Evolutionary conservation across 2,113 vertebrate species (phyloP), one percentile per base, ranked within the genome.

Genomic region (Syrrhaptes paradoxus): DNA sequence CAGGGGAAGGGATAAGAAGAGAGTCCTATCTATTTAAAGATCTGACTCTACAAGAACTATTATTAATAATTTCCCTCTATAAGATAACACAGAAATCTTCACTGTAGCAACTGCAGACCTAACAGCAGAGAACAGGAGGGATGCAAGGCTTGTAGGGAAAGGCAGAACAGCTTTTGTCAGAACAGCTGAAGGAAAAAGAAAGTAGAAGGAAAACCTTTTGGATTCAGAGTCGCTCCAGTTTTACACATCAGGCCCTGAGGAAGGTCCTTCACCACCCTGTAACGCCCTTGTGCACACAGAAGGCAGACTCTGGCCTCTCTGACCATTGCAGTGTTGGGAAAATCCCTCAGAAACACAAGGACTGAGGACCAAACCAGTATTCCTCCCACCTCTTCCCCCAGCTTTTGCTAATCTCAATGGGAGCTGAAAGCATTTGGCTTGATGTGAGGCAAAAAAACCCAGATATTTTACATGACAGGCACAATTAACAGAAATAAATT

Each of bases 401-500:
- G 5, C 28, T 12, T 76, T 54, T 41, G 19, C 61, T 72, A 57
- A 73, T 28, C 49, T 76, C 63, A 80, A 5, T 3, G 14, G 45
- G 13, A 88, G 34, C 45, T 46, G 59, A 92, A 96, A 94, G 68
- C 57, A 61, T 88, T 81, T 89, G 67, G n/a, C 43, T 82, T 70
- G 31, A 89, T 21, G 15, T 32, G 67, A 94, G 70, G 52, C 28
- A 80, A 73, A 82, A 74, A 81, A 58, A 52, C 12, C 41, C 1
- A 82, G 28, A 91, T 76, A 82, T 74, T 87, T 95, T 46, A 84
- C 59, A 55, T 22, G 55, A 90, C 25, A 68, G 36, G 21, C 58
- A 63, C 59, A 96, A 94, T 93, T 96, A 97, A 90, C 59, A 93
- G 65, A 91, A 89, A 92, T 12, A 95, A 95, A 95, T 72, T 89